Percentiles rank a stretch among this genome's conserved stretches.
Conservation (phyloP, 2,888 invertebrate species). For the Stenotaenia linearis region DNA sequence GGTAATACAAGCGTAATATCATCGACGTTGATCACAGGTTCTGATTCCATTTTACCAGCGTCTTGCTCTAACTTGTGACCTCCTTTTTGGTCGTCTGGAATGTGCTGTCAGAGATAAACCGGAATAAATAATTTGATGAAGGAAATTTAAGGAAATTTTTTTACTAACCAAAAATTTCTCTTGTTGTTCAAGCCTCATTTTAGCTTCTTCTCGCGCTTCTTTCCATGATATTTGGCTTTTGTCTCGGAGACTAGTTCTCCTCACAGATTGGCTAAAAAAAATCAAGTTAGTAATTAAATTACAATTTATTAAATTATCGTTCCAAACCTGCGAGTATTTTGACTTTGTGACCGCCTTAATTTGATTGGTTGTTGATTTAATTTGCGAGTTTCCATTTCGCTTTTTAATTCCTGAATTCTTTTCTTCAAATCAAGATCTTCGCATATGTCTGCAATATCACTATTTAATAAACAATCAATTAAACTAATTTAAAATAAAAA, state of each 20-base stretch:
- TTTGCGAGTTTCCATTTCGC: conserved; percentile 77
- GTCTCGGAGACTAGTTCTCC: conserved; percentile 86
- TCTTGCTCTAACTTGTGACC: not conserved
- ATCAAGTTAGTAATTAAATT: not conserved
- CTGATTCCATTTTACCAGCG: not conserved
- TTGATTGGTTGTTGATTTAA: conserved; percentile 55
- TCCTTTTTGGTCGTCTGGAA: conserved; percentile 37
- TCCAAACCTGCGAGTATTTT: conserved; percentile 46
- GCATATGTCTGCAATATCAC: conserved; percentile 68
- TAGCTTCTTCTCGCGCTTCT: conserved; percentile 89
- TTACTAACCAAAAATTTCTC: conserved; percentile 36
- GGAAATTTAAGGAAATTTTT: not conserved
- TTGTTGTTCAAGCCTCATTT: conserved; percentile 57
- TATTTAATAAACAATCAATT: not conserved
- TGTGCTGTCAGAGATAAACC: conserved; percentile 38
- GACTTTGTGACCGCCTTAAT: conserved; percentile 61
- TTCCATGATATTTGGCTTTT: conserved; percentile 88
- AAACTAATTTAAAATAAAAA: not conserved
- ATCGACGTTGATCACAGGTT: conserved; percentile 24
- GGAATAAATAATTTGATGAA: conserved; percentile 36
- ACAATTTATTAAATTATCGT: not conserved
- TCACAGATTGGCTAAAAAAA: conserved; percentile 72
- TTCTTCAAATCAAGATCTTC: conserved; percentile 91
- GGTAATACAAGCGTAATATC: conserved; percentile 26
- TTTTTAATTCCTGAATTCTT: conserved; percentile 77